phyloP scores from a whole-genome alignment of 2,797 vertebrate genomes.

The Mionectes olivaceus region DNA sequence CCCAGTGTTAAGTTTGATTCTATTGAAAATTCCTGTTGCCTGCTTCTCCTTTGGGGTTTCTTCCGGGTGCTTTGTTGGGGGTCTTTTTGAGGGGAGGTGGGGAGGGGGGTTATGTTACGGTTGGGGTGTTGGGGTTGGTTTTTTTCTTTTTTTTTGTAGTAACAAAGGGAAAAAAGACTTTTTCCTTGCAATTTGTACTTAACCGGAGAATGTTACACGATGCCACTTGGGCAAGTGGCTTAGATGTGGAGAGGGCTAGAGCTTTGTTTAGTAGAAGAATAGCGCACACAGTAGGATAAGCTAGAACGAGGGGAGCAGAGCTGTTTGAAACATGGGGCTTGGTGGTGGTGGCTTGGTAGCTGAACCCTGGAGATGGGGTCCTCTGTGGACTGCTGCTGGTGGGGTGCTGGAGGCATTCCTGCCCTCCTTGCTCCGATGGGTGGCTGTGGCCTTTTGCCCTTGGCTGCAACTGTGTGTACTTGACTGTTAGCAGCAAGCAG shows the following conservation, averaged over 20 bases:
- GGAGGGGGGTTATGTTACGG: neutral
- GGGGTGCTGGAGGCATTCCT: neutral
- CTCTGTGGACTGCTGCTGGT: neutral
- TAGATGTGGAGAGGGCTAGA: neutral
- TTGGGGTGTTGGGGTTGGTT: neutral
- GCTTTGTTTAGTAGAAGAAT: neutral
- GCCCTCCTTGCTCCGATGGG: neutral
- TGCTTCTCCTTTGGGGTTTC: slow-evolving; percentile 19
- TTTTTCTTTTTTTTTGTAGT: neutral
- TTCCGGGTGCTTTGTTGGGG: neutral
- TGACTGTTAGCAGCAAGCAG: neutral
- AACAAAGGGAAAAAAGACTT: neutral
- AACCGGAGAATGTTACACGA: neutral
- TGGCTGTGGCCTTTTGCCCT: neutral
- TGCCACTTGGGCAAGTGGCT: neutral
- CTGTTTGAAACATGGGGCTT: neutral
- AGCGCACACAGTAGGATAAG: neutral
- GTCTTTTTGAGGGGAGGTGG: neutral
- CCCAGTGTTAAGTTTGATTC: neutral
- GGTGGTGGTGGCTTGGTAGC: neutral
- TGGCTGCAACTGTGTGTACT: neutral
- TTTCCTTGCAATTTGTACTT: slow-evolving; percentile 13
- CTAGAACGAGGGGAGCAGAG: neutral
- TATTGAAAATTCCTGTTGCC: neutral
- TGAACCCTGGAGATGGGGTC: neutral